Base-by-base conservation (phyloP, 2,797 vertebrate genomes). In the Coregonus ussuriensis region DNA sequence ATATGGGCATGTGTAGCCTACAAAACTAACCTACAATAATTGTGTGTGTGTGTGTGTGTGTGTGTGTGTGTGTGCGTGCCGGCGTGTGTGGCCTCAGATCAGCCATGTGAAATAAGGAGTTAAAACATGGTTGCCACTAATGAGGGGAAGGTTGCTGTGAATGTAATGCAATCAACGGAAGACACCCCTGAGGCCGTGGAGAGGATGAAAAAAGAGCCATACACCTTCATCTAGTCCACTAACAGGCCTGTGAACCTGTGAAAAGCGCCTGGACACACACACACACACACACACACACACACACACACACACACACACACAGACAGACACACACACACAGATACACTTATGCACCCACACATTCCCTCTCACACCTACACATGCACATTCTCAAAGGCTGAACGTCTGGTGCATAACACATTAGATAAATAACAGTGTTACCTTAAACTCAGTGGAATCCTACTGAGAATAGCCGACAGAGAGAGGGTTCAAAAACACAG, bases 91-190 rank as follows among this genome's bases (percentile, higher is more conserved):
- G 93, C 91, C 90, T 92, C 89, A 92, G 92, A 93, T 94, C 88
- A 91, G 92, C 92, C 91, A 92, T 88, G 90, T 92, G 92, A 91
- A 92, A 91, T 88, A 91, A 94, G 89, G 93, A 93, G 95, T 93
- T 93, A 93, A 95, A 95, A 95, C 93, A 94, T 91, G 93, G 93
- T 93, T 92, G 91, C 91, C 91, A 92, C 94, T 96, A 96, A 96
- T 95, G 94, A 95, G 94, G 92, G 91, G 90, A 94, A 88, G 92
- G 94, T 93, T 93, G 93, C 87, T 29, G 91, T 94, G 90, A 93
- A 90, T 95, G 94, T 93, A 94, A 94, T 93, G 91, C 94, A 95
- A 94, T 94, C 93, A 94, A 94, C 91, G 92, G 94, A 93, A 94
- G 94, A 91, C 89, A 90, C 87, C 83, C 95, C 95, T 89, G 82